phyloP scores from a whole-genome alignment of 2,113 vertebrate species.

The Rhinopithecus roxellana region DNA sequence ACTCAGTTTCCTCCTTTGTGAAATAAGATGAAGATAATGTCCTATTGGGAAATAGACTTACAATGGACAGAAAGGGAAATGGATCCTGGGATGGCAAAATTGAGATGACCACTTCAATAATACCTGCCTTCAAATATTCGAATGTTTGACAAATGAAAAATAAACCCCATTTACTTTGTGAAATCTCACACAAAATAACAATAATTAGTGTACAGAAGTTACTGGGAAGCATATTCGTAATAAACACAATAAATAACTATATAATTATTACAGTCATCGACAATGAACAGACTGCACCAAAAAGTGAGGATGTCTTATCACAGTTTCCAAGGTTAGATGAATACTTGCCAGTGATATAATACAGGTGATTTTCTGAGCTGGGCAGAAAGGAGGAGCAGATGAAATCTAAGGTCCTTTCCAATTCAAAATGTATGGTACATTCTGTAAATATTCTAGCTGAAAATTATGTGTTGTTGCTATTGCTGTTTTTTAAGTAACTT shows the following conservation, averaged over 20 bases:
- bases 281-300: not conserved
- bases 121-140: slow-evolving; percentile 17
- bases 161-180: not conserved
- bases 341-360: not conserved
- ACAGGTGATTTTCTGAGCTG: not conserved
- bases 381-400: not conserved
- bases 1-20: not conserved
- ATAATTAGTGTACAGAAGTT: not conserved
- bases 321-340: not conserved
- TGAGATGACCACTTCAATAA: not conserved
- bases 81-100: not conserved
- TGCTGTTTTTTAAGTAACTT: slow-evolving; percentile 15
- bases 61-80: not conserved
- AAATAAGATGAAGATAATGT: not conserved
- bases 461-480: not conserved
- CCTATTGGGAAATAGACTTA: not conserved
- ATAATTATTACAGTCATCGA: not conserved
- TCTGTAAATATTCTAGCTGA: not conserved
- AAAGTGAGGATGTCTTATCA: not conserved
- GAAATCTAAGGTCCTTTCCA: not conserved
- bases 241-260: not conserved
- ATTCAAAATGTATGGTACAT: not conserved
- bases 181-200: not conserved
- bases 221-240: not conserved
- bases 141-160: slow-evolving; percentile 9